phyloP scores from a whole-genome alignment of 1,140 invertebrate genomes.

The Vanessa tameamea region DNA sequence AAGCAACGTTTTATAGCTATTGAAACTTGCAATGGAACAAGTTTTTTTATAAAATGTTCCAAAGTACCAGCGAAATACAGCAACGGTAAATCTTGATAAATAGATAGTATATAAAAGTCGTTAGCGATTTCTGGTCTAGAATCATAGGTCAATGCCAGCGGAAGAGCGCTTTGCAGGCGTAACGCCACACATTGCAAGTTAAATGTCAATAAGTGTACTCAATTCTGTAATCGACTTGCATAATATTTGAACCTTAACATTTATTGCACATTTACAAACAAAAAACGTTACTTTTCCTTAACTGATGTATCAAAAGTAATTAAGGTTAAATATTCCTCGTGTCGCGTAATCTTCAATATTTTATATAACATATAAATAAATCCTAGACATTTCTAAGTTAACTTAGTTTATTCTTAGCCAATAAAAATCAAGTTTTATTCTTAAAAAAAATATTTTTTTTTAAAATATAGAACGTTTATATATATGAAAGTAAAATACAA shows the following conservation, averaged over 20 bases:
- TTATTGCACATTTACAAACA: constrained; percentile 9
- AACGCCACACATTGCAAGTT: constrained; percentile 50
- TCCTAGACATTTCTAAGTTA: background rate
- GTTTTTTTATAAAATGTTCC: background rate
- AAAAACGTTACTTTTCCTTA: constrained; percentile 4
- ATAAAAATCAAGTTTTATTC: too few relatives aligned
- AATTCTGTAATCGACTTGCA: constrained; percentile 33
- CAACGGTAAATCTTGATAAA: constrained; percentile 6
- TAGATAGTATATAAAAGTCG: background rate
- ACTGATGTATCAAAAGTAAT: constrained; percentile 14
- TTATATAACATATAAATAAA: background rate
- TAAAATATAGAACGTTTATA: too few relatives aligned
- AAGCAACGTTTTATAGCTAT: too few relatives aligned
- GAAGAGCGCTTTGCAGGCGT: constrained; percentile 48
- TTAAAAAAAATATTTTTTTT: too few relatives aligned
- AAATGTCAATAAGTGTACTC: constrained; percentile 59
- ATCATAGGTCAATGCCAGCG: constrained; percentile 59
- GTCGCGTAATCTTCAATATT: background rate
- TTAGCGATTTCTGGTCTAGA: constrained; percentile 9
- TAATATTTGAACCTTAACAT: constrained; percentile 25
- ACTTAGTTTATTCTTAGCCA: background rate
- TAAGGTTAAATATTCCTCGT: background rate
- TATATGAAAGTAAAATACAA: too few relatives aligned
- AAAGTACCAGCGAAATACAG: background rate
- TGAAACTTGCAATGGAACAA: too few relatives aligned